Evolutionary conservation across 2,113 vertebrate genomes (phyloP), one percentile per base, ranked within the genome.

Genomic region (Ramphastos sulfuratus): DNA sequence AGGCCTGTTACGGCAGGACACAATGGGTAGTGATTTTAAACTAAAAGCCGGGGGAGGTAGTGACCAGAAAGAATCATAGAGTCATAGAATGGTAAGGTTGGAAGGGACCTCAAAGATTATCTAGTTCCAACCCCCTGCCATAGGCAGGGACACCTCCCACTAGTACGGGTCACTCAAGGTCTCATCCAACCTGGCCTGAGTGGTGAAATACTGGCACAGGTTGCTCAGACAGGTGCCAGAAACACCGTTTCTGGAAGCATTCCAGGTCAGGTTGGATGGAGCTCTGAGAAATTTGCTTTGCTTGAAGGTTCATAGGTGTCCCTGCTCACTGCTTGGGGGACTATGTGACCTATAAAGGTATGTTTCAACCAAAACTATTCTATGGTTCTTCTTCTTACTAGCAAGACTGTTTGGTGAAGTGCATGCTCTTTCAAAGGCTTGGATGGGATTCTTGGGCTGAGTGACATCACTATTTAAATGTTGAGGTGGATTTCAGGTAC

Each of bases 371-470:
- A 37, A 42, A 64, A 64, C 6, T 17, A 13, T 39, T 64, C 16
- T 27, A 42, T 39, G 37, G 12, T 87, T 23, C 17, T 42, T 23
- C 17, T 42, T 39, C 61, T 37, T 8, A 30, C 42, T 33, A 48
- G 5, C 35, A 25, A 30, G 56, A 18, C 23, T 0, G 0, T 63
- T 75, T 85, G 35, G 63, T 30, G n/a, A 37, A 39, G 35, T 0
- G 12, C 15, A 4, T 50, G 39, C 42, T 46, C n/a, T 37, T 66
- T 71, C 20, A 25, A 11, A 63, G 25, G 18, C 66, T 82, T 39
- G 35, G 39, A 25, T 52, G 35, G 61, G 35, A 33, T 60, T 77
- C 42, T 71, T 12, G 44, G 69, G 37, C 69, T 60, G 44, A n/a
- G 14, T 77, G 70, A 19, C 60, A 24, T 58, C 64, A 23, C 21